Evolutionary conservation across 2,113 vertebrate genomes (phyloP), one percentile per base, ranked within the genome.

Genomic region (Empidonax traillii): DNA sequence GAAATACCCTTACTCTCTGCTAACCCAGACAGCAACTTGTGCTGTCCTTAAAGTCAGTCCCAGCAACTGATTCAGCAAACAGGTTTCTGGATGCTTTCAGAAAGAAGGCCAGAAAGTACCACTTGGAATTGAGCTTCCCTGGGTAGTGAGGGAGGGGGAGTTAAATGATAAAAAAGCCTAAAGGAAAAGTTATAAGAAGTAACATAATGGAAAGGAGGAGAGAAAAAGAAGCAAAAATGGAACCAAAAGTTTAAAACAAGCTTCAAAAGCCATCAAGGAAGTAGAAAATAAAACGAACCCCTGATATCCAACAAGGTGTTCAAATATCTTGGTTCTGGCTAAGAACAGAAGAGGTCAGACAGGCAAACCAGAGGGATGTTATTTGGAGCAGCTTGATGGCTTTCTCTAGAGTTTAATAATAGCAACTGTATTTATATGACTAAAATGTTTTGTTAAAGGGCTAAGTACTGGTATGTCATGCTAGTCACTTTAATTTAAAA

Each of bases 401-500:
- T 96, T 96, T 93, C 94, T 88, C 86, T 95, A 3, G 83, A 85
- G 89, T 95, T 97, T 96, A 96, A 96, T 97, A 97, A 97, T 97
- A 97, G 96, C 91, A 95, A 95, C 87, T 67, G 82, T 91, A 94
- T 96, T 97, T 97, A 97, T 95, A 91, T 4, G 5, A 95, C 95
- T 78, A 74, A 95, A 96, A 92, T 94, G 87, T 94, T 96, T 94
- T 96, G 86, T 96, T 96, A 97, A 94, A 95, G 96, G 96, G 87
- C 93, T 95, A 97, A 96, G 92, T 89, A 89, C 84, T 90, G 92
- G 87, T 94, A 96, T 96, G 95, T 91, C 95, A 97, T 14, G 76
- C 95, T 94, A 92, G 94, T 96, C 95, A 85, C 96, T 96, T 96
- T 79, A 87, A 95, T 97, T 97, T 97, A 87, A 95, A 96, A 96